Conservation (phyloP, 2,888 invertebrate species). For the Orthonevra nobilis region DNA sequence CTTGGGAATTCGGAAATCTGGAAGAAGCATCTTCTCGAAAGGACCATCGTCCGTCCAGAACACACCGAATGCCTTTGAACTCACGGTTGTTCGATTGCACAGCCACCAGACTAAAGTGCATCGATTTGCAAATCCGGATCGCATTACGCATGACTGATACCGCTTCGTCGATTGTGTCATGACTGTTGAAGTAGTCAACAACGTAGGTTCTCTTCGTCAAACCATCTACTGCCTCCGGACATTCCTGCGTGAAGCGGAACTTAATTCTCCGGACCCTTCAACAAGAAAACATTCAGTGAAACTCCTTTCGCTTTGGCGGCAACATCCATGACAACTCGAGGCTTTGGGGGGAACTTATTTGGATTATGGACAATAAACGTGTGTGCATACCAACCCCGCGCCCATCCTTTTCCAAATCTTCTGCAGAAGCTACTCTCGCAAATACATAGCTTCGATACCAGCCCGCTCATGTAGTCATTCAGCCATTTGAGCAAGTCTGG, state of each 20-base stretch:
- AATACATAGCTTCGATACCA: background rate
- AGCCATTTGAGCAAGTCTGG: slow-evolving; percentile 13
- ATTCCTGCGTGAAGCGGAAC: background rate
- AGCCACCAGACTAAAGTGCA: slow-evolving; percentile 18
- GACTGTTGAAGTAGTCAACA: slow-evolving; percentile 21
- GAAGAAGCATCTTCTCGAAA: background rate
- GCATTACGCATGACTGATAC: slow-evolving; percentile 12
- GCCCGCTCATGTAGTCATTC: slow-evolving; percentile 9
- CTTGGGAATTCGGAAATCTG: slow-evolving; percentile 11
- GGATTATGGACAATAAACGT: background rate
- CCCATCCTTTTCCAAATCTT: background rate
- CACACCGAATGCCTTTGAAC: slow-evolving; percentile 14
- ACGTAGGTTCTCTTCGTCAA: slow-evolving; percentile 17
- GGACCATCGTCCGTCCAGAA: slow-evolving; percentile 16
- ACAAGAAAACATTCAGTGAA: slow-evolving; percentile 40
- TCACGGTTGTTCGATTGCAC: slow-evolving; percentile 22
- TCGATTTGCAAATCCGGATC: slow-evolving; percentile 6
- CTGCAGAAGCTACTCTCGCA: background rate
- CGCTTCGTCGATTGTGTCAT: background rate
- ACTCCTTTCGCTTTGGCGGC: slow-evolving; percentile 40
- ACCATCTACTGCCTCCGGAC: slow-evolving; percentile 14
- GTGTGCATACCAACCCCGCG: slow-evolving; percentile 1
- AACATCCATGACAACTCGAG: slow-evolving; percentile 35
- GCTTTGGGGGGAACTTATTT: slow-evolving; percentile 21
- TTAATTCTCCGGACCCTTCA: slow-evolving; percentile 44